Evolutionary conservation across 2,797 vertebrate genomes (phyloP).

Genomic region (Myotis planiceps): DNA sequence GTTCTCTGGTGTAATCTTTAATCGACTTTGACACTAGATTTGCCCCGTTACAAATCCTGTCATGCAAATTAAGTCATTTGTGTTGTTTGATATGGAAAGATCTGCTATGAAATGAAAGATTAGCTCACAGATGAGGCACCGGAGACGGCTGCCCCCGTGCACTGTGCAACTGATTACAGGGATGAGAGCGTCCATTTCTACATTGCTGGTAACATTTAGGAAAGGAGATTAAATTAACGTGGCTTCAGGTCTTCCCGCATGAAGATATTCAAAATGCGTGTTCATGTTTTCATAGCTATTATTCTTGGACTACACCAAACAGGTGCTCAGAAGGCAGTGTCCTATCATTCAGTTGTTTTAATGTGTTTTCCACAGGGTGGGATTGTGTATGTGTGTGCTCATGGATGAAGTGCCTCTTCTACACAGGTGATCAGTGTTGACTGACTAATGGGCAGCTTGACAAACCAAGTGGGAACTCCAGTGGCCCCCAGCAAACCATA

Average conservation of each 20-base stretch:
- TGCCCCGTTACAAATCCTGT: constrained; percentile 99
- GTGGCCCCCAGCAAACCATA: not conserved
- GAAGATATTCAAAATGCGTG: constrained; percentile 77
- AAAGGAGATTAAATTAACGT: constrained; percentile 93
- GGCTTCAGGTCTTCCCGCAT: constrained; percentile 84
- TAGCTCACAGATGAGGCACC: constrained; percentile 96
- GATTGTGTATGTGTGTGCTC: not conserved
- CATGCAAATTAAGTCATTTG: constrained; percentile 99
- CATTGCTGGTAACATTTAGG: constrained; percentile 87
- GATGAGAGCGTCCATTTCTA: constrained; percentile 93
- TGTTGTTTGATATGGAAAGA: constrained; percentile 99
- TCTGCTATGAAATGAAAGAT: constrained; percentile 99
- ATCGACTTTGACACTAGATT: constrained; percentile 99
- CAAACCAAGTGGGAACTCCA: not conserved
- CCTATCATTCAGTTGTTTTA: constrained; percentile 46
- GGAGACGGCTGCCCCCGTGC: constrained; percentile 94
- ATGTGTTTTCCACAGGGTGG: constrained; percentile 32
- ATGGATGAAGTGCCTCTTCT: constrained; percentile 39
- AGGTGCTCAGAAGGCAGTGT: constrained; percentile 34
- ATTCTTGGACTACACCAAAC: constrained; percentile 42
- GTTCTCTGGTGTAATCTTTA: constrained; percentile 99
- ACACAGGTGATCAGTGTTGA: constrained; percentile 37
- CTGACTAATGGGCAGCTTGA: constrained; percentile 31
- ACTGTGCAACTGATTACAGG: constrained; percentile 95
- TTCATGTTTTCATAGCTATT: constrained; percentile 73